Base-by-base conservation (phyloP, 2,888 invertebrate genomes). In the Macropis europaea region DNA sequence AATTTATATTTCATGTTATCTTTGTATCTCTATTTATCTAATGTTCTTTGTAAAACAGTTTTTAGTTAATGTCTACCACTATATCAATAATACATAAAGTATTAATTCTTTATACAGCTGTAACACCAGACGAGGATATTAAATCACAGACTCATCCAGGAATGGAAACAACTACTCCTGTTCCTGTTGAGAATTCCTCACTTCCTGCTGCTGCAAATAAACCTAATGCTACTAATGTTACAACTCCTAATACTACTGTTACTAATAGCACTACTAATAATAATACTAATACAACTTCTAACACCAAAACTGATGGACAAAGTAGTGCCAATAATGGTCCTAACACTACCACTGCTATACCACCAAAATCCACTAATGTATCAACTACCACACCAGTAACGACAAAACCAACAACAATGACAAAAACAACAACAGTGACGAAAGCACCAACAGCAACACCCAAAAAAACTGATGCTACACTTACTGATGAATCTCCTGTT, bases 401-500 rank as follows among this genome's bases (percentile, higher is more conserved):
- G 5, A 13, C 43, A 26, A 11, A 34, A 9, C 3, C 6, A n/a
- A 7, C 28, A 1, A 5, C 56, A 26, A 7, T 71, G 34, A 56
- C 68, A 30, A 56, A 54, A 32, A 17, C 54, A 9, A 67, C 61
- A 11, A 63, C 67, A 13, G 52, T 67, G 13, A 68, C 67, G 11
- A 60, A 6, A 22, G 0, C 67, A 5, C 13, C 43, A n/a, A n/a
- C n/a, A 15, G 0, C 59, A 9, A 6, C 52, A 3, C 7, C 61
- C 13, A 26, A 53, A n/a, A 54, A 61, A 2, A 36, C 66, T 11
- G 60, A 53, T 3, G 52, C 32, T 7, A 40, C 42, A 1, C 19
- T 86, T 24, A 86, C 89, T n/a, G 66, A 84, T 15, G 84, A 89
- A 6, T 60, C 71, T 15, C 79, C 87, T 60, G 45, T 81, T 9